Conservation (phyloP, 92 coral and sea anemone genomes). For the Epizoanthus scotinus region DNA sequence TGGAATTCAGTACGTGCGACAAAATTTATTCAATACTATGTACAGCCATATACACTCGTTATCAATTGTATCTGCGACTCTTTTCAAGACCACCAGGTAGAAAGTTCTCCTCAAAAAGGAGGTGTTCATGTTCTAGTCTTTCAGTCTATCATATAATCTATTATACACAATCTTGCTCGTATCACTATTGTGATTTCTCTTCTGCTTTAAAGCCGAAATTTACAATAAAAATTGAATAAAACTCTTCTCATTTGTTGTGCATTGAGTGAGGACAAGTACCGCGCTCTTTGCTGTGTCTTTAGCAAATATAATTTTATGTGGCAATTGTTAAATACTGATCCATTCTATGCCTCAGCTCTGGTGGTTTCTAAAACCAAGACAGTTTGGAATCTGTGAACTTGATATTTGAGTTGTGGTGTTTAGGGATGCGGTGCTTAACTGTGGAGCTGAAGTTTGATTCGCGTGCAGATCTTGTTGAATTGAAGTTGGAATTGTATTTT, state of each 20-base stretch:
- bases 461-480: slow-evolving; percentile 78
- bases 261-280: slow-evolving; percentile 43
- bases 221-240: slow-evolving; percentile 46
- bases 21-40: slow-evolving; percentile 40
- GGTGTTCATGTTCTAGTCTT: slow-evolving; percentile 17
- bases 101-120: slow-evolving; percentile 39
- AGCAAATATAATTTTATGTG: slow-evolving; percentile 35
- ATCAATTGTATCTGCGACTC: slow-evolving; percentile 36
- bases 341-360: slow-evolving; percentile 35
- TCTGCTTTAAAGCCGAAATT: slow-evolving; percentile 38
- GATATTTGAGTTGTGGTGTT: slow-evolving; percentile 55
- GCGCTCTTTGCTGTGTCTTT: slow-evolving; percentile 38
- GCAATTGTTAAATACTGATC: slow-evolving; percentile 9
- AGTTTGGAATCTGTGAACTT: slow-evolving; percentile 66
- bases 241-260: slow-evolving; percentile 43
- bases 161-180: slow-evolving; percentile 35
- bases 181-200: slow-evolving; percentile 26
- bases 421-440: slow-evolving; percentile 55
- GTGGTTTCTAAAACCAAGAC: slow-evolving; percentile 65
- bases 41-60: slow-evolving; percentile 35
- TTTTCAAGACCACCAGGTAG: slow-evolving; percentile 35
- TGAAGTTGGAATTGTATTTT: slow-evolving; percentile 63
- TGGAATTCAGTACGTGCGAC: slow-evolving; percentile 24
- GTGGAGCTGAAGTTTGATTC: slow-evolving; percentile 71
- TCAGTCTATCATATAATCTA: slow-evolving; percentile 35